Conservation (phyloP, 1,140 invertebrate genomes). For the Sarcophaga bullata region DNA sequence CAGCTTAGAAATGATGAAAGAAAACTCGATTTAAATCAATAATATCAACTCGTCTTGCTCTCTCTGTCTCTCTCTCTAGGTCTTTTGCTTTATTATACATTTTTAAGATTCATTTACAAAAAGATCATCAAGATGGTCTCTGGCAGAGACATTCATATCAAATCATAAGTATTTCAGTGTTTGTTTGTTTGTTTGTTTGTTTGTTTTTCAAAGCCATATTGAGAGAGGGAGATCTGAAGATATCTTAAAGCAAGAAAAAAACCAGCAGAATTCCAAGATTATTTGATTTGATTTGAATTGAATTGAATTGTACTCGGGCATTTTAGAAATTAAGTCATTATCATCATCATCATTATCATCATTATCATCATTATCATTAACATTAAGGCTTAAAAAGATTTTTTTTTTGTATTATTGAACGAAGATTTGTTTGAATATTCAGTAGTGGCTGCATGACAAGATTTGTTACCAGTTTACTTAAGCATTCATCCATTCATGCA, state of each 20-base stretch:
- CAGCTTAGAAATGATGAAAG: too few species aligned
- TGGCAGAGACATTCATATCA: neutral
- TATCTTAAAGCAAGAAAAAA: neutral
- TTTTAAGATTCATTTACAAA: neutral
- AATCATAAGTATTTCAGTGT: neutral
- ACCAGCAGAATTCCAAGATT: neutral
- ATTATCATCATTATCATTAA: too few species aligned
- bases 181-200: neutral
- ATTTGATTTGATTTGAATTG: neutral
- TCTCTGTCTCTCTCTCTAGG: neutral
- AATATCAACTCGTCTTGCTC: neutral
- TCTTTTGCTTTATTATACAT: neutral
- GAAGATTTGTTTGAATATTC: neutral
- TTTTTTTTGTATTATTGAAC: too few species aligned
- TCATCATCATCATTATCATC: slow-evolving; percentile 5
- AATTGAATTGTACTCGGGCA: neutral
- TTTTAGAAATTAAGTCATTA: neutral
- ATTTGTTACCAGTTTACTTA: neutral
- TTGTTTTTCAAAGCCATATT: too few species aligned
- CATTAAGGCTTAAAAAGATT: too few species aligned
- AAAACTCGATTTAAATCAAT: neutral
- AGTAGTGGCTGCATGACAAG: neutral
- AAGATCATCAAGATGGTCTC: neutral
- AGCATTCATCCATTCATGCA: too few species aligned
- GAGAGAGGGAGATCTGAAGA: too few species aligned